A percentile compares a stretch with the other conserved stretches of the same genome.
phyloP scores from a whole-genome alignment of 2,113 vertebrate genomes.

The Pluvialis apricaria region DNA sequence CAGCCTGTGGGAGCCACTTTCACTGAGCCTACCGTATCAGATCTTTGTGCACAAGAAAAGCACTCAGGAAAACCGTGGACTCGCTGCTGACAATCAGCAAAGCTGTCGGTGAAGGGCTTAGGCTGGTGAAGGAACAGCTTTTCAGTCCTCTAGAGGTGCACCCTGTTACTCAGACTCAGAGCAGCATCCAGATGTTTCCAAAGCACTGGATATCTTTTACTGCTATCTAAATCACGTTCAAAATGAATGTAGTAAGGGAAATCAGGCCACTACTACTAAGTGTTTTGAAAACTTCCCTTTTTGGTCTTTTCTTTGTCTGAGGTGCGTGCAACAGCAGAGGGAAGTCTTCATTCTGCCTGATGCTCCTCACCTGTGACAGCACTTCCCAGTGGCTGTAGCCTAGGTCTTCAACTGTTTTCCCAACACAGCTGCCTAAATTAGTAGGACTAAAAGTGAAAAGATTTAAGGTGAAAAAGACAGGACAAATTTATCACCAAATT shows the following conservation, averaged over 20 bases:
- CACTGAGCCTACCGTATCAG: neutral
- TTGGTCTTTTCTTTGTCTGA: neutral
- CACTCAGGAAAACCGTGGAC: fast-evolving
- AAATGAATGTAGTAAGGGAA: too few relatives aligned
- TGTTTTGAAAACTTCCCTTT: neutral
- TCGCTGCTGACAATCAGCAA: neutral
- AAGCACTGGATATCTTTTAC: too few relatives aligned
- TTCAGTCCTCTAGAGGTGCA: neutral
- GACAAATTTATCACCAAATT: neutral
- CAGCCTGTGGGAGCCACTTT: neutral
- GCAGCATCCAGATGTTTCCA: too few relatives aligned
- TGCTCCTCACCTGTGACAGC: neutral
- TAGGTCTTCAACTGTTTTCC: neutral
- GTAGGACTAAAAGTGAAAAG: neutral
- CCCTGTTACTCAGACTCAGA: too few relatives aligned
- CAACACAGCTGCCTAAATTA: neutral
- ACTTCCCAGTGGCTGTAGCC: fast-evolving
- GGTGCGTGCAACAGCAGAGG: neutral
- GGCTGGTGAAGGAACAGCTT: neutral
- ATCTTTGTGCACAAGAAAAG: neutral
- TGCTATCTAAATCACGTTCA: too few relatives aligned
- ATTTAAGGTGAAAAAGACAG: neutral
- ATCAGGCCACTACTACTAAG: neutral
- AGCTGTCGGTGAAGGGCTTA: neutral
- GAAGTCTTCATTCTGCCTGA: neutral